phyloP scores from a whole-genome alignment of 2,888 invertebrate species.

The Encarsia formosa region DNA sequence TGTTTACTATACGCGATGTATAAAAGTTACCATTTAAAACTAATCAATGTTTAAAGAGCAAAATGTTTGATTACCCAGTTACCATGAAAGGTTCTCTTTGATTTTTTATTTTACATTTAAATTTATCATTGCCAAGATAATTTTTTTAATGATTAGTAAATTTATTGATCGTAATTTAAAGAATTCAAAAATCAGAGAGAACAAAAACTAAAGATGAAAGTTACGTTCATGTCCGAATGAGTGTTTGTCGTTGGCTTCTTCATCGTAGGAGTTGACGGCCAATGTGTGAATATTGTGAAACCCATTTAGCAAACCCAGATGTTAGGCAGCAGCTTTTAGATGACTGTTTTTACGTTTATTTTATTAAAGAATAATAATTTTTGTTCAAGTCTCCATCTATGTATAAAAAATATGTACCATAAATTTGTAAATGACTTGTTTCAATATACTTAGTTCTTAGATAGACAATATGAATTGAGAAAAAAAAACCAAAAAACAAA shows the following conservation, averaged over 20 bases:
- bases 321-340: slow-evolving; percentile 26
- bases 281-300: slow-evolving; percentile 28
- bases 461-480: not conserved
- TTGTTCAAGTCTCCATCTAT: slow-evolving; percentile 21
- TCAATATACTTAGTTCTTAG: not conserved
- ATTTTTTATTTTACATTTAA: too few species aligned
- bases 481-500: not conserved
- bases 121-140: not conserved
- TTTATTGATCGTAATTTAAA: too few species aligned
- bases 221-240: slow-evolving; percentile 32
- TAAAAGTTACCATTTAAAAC: too few species aligned
- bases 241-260: slow-evolving; percentile 44
- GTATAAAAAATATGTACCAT: not conserved
- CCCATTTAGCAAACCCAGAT: slow-evolving; percentile 31
- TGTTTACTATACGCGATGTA: too few species aligned
- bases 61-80: too few species aligned
- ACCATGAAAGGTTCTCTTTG: too few species aligned
- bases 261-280: slow-evolving; percentile 41
- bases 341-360: slow-evolving; percentile 13
- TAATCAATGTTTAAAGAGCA: too few species aligned
- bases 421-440: not conserved
- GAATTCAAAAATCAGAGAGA: slow-evolving; percentile 19
- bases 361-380: slow-evolving; percentile 8
- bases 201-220: slow-evolving; percentile 20
- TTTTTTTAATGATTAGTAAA: too few species aligned